phyloP scores from a whole-genome alignment of 2,113 vertebrate species.

The Lethenteron reissneri region DNA sequence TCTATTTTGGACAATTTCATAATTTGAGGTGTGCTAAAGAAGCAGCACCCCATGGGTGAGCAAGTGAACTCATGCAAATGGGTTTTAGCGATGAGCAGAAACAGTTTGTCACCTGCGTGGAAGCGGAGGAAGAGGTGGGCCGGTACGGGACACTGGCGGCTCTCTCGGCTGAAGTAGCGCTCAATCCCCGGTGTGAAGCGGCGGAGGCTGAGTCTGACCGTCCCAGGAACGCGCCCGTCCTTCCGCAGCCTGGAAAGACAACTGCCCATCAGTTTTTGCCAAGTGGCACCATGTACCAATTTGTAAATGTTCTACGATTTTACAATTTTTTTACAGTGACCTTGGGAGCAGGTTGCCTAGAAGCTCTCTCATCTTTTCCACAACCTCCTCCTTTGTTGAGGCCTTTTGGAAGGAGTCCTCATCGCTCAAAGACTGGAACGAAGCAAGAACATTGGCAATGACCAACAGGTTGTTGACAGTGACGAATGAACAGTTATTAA shows the following conservation, averaged over 20 bases:
- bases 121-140: background rate
- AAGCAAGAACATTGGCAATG: background rate
- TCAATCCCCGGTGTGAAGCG: background rate
- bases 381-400: background rate
- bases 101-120: too few species aligned
- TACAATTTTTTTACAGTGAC: background rate
- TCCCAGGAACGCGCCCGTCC: constrained; percentile 1
- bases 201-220: constrained; percentile 4
- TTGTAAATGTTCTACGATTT: background rate
- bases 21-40: too few species aligned
- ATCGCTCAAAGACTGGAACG: background rate
- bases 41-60: too few species aligned
- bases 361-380: background rate
- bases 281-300: background rate
- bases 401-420: constrained; percentile 1
- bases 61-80: too few species aligned
- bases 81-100: too few species aligned
- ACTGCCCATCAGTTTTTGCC: background rate
- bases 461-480: too few species aligned
- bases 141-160: constrained; percentile 3
- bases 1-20: too few species aligned
- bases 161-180: background rate
- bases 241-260: background rate
- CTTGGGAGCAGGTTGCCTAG: background rate
- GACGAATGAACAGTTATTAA: too few species aligned